phyloP scores from a whole-genome alignment of 23 tunicate genomes.

The Botrylloides violaceus region DNA sequence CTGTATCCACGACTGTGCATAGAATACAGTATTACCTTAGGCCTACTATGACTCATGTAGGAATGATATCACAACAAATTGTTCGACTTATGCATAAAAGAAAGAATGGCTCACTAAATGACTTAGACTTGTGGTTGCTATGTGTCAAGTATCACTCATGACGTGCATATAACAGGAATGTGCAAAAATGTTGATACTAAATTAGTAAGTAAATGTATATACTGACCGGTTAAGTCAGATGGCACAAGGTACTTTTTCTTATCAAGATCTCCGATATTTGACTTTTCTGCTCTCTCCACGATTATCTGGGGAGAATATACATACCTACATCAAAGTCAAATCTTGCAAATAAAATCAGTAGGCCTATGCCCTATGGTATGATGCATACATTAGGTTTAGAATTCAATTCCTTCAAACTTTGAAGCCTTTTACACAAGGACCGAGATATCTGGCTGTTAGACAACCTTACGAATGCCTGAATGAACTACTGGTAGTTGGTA shows the following conservation, averaged over 20 bases:
- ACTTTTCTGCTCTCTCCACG: constrained; percentile 78
- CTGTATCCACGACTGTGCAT: no score
- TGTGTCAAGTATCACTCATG: not conserved
- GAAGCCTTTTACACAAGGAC: no score
- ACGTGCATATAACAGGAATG: not conserved
- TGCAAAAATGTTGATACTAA: not conserved
- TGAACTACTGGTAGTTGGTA: no score
- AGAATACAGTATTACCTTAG: no score
- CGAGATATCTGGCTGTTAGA: no score
- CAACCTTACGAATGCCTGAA: no score
- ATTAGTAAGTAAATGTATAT: not conserved
- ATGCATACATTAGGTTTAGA: no score
- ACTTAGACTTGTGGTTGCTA: not conserved
- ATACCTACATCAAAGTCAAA: not conserved
- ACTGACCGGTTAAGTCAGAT: constrained; percentile 81
- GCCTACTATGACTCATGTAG: no score
- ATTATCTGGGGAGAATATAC: constrained; percentile 41
- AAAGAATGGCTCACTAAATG: not conserved
- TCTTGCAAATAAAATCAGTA: no score
- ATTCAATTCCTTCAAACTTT: no score
- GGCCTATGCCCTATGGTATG: no score
- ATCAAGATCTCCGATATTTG: constrained; percentile 82
- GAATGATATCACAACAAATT: no score
- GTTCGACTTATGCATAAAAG: not conserved
- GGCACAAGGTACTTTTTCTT: constrained; percentile 97